Percentiles rank a stretch among this genome's conserved stretches.
Conservation (phyloP, 2,797 vertebrate genomes). For the Melanitta fusca region DNA sequence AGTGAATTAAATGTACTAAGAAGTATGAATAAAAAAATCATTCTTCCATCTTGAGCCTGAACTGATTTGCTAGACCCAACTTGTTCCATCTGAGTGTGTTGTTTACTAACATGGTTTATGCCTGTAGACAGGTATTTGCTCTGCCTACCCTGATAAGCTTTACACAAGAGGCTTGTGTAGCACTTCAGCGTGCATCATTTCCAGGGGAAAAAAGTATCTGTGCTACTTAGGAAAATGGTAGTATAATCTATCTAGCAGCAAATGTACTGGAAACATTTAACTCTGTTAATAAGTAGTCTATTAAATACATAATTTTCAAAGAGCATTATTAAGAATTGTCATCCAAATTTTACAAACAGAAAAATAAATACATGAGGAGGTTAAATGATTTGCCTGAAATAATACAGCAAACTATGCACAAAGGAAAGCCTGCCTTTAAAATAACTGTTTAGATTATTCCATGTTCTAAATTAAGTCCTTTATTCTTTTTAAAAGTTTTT, state of each 20-base stretch:
- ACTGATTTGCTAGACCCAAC: not conserved
- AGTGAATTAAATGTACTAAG: not conserved
- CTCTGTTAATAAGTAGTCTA: not conserved
- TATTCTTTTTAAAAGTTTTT: not conserved
- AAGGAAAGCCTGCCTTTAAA: not conserved
- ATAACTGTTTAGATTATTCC: not conserved
- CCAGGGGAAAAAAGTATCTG: not conserved
- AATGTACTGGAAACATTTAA: not conserved
- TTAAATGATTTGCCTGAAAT: not conserved
- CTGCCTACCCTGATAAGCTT: not conserved
- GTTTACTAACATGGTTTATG: not conserved
- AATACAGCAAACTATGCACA: accelerated
- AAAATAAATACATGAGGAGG: not conserved
- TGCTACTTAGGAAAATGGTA: not conserved
- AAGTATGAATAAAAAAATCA: not conserved
- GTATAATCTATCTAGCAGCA: not conserved
- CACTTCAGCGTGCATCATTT: not conserved
- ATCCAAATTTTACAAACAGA: not conserved
- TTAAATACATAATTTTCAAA: not conserved
- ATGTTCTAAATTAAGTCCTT: not conserved
- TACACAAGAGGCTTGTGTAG: not conserved
- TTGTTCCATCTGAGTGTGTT: not conserved
- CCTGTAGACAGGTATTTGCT: not conserved
- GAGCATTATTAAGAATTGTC: not conserved
- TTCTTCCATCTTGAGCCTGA: not conserved